A percentile compares a stretch with the other conserved stretches of the same genome.
These are phyloP conservation scores for Orgyia antiqua DNA, from an alignment of 2,888 invertebrate species.

Conservation along the genomic window DNA sequence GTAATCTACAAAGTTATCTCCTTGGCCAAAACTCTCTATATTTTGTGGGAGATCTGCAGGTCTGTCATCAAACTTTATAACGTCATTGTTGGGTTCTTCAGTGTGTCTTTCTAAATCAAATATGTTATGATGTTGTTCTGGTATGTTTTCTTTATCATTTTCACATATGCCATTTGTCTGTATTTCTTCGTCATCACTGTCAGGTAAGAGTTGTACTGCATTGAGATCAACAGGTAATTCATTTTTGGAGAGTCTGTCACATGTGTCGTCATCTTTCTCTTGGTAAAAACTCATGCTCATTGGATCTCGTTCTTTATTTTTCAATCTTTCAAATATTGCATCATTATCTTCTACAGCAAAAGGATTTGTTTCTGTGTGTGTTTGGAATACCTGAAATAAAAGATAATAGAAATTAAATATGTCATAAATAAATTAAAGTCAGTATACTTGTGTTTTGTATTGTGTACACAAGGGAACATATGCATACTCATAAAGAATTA, in stretches of 20 bases:
- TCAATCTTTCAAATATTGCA: conserved; percentile 68
- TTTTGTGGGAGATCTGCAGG: conserved; percentile 37
- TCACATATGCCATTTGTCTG: conserved; percentile 47
- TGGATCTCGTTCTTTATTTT: conserved; percentile 79
- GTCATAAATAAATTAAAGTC: too few relatives aligned
- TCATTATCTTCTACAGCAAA: conserved; percentile 64
- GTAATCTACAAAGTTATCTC: conserved; percentile 50
- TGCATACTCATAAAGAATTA: too few relatives aligned
- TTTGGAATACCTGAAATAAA: conserved; percentile 60
- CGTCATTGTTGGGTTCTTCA: conserved; percentile 62
- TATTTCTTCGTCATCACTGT: conserved; percentile 69
- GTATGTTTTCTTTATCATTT: conserved; percentile 60
- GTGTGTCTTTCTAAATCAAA: conserved; percentile 33
- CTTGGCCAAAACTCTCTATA: conserved; percentile 35
- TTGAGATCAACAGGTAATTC: conserved; percentile 76
- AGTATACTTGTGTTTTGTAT: too few relatives aligned
- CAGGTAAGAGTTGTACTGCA: conserved; percentile 77
- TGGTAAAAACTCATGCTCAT: conserved; percentile 83
- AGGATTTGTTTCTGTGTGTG: conserved; percentile 67
- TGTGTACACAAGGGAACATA: too few relatives aligned
- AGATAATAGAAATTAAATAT: too few relatives aligned
- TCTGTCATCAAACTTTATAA: conserved; percentile 52
- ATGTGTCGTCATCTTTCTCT: conserved; percentile 77
- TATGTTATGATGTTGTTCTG: conserved; percentile 40
- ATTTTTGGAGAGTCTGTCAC: conserved; percentile 53